Base-by-base conservation (phyloP, 2,113 vertebrate species). In the Symphodus melops region DNA sequence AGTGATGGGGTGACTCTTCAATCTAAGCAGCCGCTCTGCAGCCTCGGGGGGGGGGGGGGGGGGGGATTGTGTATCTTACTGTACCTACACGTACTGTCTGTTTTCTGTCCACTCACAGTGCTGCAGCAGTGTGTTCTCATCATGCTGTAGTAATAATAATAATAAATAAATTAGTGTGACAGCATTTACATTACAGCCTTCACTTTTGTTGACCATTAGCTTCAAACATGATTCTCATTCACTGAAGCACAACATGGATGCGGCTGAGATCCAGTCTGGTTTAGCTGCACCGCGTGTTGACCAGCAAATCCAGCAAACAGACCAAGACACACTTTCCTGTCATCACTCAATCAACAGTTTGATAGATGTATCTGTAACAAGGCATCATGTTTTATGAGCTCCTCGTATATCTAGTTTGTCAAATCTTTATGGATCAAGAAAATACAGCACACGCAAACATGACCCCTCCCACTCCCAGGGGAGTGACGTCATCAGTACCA, bases 1-100 rank as follows among this genome's bases (percentile, higher is more conserved):
- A 64, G 78, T 63, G 85, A 89, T 83, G 81, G 65, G 87, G 75
- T 81, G 83, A 83, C 81, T 87, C 68, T 23, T 69, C 79, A 72
- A 73, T 83, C 83, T 82, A 72, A 21, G 57, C 42, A 48, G 13
- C 67, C 39, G 8, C 63, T 63, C 55, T 48, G 21, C 36, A 49
- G 78, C 72, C 82, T 57, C 72, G 72, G 8, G 42, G 77, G 74
- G 74, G 25, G 25, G 8, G 51, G 61, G 72, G 9, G 41, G 74
- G 76, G 74, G 25, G 25, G 8, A 46, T 64, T 13, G 42, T 63
- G 67, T 63, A 66, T 75, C 41, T 44, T 58, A 44, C 37, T 87
- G 64, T 85, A 79, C 41, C 82, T 79, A 83, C 72, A 75, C 63
- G 71, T 49, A 25, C 37, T 63, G 54, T 66, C 46, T 63, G 42